A percentile compares a stretch with the other conserved stretches of the same genome.
phyloP scores from a whole-genome alignment of 2,888 invertebrate species.

The Hedya salicella region DNA sequence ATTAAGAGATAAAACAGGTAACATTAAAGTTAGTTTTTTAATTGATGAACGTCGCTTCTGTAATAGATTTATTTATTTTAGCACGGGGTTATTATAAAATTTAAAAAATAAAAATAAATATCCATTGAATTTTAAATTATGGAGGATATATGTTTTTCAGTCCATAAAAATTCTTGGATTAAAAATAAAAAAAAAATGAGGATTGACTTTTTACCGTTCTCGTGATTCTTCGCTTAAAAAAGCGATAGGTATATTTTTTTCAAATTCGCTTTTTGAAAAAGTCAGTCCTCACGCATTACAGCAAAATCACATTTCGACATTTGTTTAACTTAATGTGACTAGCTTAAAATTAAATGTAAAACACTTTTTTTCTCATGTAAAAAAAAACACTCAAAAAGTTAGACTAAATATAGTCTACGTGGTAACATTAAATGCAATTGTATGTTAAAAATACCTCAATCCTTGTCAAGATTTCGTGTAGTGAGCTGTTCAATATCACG shows the following conservation, averaged over 20 bases:
- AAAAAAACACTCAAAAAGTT: slow-evolving; percentile 35
- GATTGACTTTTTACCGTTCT: slow-evolving; percentile 47
- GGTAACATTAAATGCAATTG: slow-evolving; percentile 36
- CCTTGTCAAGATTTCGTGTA: slow-evolving; percentile 1
- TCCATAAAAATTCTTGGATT: slow-evolving; percentile 65
- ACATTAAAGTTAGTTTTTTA: slow-evolving; percentile 63
- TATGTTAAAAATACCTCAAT: slow-evolving; percentile 42
- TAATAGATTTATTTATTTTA: slow-evolving; percentile 53
- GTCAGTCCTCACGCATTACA: slow-evolving; percentile 59
- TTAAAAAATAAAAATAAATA: slow-evolving; percentile 46
- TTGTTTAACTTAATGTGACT: slow-evolving; percentile 77
- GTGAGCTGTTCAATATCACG: not conserved
- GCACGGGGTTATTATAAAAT: slow-evolving; percentile 47
- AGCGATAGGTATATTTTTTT: slow-evolving; percentile 35
- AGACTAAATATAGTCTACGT: slow-evolving; percentile 40
- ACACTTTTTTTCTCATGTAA: slow-evolving; percentile 37
- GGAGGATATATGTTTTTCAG: slow-evolving; percentile 75
- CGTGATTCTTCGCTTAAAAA: slow-evolving; percentile 20
- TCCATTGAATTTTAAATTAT: slow-evolving; percentile 71
- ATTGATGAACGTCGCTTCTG: slow-evolving; percentile 62
- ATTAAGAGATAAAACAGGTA: slow-evolving; percentile 64
- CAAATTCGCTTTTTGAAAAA: slow-evolving; percentile 53
- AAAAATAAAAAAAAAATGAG: slow-evolving; percentile 46
- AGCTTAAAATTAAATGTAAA: slow-evolving; percentile 49
- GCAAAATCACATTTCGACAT: slow-evolving; percentile 76